Evolutionary conservation across 2,797 vertebrate genomes (phyloP).

Genomic region (Aselliscus stoliczkanus): DNA sequence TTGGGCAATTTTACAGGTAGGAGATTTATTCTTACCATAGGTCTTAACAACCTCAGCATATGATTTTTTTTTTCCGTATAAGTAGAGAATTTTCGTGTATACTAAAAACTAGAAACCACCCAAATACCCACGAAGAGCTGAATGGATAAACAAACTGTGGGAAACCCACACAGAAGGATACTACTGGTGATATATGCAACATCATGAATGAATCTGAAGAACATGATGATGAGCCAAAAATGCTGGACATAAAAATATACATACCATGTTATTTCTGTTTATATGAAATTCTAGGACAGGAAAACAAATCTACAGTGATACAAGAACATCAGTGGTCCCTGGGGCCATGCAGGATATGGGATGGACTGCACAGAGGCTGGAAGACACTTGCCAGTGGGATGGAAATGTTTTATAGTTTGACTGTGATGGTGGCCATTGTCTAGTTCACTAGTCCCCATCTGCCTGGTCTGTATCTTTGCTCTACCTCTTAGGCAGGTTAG

Average conservation of each 20-base stretch:
- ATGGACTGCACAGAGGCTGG: neutral
- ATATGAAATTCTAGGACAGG: neutral
- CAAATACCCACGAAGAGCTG: neutral
- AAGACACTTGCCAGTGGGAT: neutral
- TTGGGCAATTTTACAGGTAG: no score
- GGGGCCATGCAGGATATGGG: no score
- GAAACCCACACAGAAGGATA: neutral
- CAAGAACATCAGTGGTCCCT: neutral
- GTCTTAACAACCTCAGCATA: no score
- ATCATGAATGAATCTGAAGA: neutral
- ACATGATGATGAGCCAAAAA: neutral
- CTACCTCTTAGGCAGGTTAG: neutral
- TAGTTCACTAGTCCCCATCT: neutral
- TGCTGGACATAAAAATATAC: neutral
- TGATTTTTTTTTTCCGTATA: no score
- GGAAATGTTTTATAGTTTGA: neutral
- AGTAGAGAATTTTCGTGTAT: neutral
- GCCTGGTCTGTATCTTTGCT: neutral
- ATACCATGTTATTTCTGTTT: neutral
- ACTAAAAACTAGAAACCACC: neutral
- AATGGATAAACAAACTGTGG: neutral
- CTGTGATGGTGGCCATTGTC: neutral
- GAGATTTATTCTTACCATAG: no score
- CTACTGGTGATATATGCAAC: neutral
- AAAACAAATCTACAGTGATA: neutral